phyloP scores from a whole-genome alignment of 2,113 vertebrate species.

The Peromyscus leucopus region DNA sequence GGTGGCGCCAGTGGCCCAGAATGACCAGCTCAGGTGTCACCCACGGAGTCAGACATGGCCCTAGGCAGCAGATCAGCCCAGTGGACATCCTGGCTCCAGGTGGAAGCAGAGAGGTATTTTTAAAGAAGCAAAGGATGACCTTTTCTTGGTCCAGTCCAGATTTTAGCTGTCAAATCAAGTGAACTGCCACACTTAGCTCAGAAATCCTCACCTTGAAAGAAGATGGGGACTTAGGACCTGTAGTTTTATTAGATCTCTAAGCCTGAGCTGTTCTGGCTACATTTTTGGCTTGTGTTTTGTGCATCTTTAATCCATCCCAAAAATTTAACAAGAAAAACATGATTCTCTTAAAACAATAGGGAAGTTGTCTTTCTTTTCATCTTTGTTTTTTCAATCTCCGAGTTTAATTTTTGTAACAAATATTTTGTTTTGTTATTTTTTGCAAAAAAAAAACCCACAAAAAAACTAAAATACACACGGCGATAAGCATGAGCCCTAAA shows the following conservation, averaged over 20 bases:
- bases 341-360: slow-evolving; percentile 62
- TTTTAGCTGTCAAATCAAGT: neutral
- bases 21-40: no score
- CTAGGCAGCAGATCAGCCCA: no score
- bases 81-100: no score
- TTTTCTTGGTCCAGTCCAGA: neutral
- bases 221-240: neutral
- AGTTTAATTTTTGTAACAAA: slow-evolving; percentile 42
- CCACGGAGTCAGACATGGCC: no score
- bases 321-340: slow-evolving; percentile 68
- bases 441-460: neutral
- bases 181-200: neutral
- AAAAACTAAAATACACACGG: neutral
- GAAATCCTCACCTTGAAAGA: slow-evolving; percentile 5
- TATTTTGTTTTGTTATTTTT: slow-evolving; percentile 21
- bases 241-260: slow-evolving; percentile 25
- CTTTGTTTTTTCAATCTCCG: slow-evolving; percentile 43
- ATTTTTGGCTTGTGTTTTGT: slow-evolving; percentile 57
- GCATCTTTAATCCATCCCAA: slow-evolving; percentile 51
- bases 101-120: neutral
- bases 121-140: slow-evolving; percentile 5
- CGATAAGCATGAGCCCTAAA: neutral
- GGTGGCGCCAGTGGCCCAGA: no score
- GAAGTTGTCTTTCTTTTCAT: slow-evolving; percentile 48
- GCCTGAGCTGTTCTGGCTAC: neutral